Conservation (phyloP, 2,888 invertebrate species). For the Drosophila austrosaltans region DNA sequence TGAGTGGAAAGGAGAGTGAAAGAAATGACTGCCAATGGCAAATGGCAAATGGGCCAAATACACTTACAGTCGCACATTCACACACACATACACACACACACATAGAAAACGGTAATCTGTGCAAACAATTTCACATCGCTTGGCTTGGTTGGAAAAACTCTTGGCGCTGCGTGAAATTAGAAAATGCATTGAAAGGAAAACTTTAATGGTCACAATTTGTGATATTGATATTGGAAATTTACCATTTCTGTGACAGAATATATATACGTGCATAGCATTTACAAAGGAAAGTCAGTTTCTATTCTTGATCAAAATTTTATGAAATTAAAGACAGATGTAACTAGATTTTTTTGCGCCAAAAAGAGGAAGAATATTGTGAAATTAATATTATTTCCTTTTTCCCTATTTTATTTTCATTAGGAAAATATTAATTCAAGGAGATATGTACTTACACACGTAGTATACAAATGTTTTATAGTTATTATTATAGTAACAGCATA, state of each 20-base stretch:
- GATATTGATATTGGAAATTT: slow-evolving; percentile 6
- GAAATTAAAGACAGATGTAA: no score
- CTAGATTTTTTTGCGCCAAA: no score
- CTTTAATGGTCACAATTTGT: slow-evolving; percentile 6
- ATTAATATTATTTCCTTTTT: no score
- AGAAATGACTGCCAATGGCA: slow-evolving; percentile 45
- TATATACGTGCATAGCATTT: not conserved
- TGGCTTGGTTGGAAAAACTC: slow-evolving; percentile 38
- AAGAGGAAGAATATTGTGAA: no score
- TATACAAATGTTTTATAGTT: no score
- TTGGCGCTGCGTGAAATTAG: slow-evolving; percentile 8
- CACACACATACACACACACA: slow-evolving; percentile 14
- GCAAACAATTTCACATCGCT: slow-evolving; percentile 63
- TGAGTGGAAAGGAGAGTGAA: slow-evolving; percentile 10
- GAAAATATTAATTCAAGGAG: no score
- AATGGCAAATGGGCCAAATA: slow-evolving; percentile 39
- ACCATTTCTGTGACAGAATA: not conserved
- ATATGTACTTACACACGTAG: no score
- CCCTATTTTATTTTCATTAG: no score
- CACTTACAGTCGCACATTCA: slow-evolving; percentile 21
- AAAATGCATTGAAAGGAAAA: slow-evolving; percentile 11
- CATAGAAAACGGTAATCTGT: slow-evolving; percentile 44
- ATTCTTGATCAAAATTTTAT: no score
- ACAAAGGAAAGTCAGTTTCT: no score
- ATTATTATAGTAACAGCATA: no score